Evolutionary conservation across 2,888 invertebrate species (phyloP).

Genomic region (Callyntrura guangdongensis): DNA sequence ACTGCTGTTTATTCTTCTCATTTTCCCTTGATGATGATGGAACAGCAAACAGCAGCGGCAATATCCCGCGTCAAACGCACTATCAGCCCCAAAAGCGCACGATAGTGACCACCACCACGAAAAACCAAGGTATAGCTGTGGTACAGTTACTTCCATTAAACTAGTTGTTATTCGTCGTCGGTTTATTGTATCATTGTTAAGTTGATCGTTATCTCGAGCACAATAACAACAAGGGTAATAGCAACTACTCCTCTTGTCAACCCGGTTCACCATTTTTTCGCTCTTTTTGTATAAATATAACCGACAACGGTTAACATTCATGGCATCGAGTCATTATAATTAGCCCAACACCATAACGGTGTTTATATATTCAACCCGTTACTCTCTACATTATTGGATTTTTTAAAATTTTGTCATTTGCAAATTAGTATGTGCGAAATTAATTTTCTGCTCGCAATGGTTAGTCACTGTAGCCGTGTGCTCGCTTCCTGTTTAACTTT

Average conservation of each 20-base stretch:
- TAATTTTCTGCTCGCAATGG: too few species aligned
- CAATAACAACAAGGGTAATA: background rate
- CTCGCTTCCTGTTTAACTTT: too few species aligned
- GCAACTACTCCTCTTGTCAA: background rate
- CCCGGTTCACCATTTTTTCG: background rate
- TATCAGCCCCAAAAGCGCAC: background rate
- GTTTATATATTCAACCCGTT: too few species aligned
- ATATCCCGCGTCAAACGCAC: slow-evolving; percentile 34
- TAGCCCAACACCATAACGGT: too few species aligned
- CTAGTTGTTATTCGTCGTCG: background rate
- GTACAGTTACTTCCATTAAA: slow-evolving; percentile 18
- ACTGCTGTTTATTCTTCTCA: background rate
- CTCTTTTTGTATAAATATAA: background rate
- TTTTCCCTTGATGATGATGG: slow-evolving; percentile 26
- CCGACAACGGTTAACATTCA: too few species aligned
- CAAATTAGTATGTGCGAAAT: too few species aligned
- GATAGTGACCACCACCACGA: slow-evolving; percentile 18
- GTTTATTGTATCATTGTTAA: background rate
- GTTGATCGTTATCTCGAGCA: background rate
- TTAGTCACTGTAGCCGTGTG: too few species aligned
- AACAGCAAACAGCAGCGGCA: slow-evolving; percentile 38
- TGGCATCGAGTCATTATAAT: too few species aligned
- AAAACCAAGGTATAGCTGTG: background rate
- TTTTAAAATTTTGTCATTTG: too few species aligned
- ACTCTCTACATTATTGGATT: too few species aligned